phyloP scores from a whole-genome alignment of 2,888 invertebrate species.

The Myopa tessellatipennis region DNA sequence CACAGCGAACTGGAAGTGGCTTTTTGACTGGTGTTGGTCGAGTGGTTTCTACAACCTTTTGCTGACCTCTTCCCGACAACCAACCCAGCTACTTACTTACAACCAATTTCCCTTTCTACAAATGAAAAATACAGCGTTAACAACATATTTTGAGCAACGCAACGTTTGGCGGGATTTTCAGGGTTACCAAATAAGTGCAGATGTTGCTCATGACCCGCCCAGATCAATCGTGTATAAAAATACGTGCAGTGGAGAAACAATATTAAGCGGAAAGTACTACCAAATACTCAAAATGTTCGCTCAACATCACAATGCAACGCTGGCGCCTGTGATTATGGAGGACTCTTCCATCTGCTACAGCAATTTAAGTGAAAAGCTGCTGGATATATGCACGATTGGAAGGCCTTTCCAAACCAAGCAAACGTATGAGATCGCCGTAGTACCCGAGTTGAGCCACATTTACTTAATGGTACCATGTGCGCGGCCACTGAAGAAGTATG shows the following conservation, averaged over 20 bases:
- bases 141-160: conserved; percentile 19
- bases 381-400: conserved; percentile 31
- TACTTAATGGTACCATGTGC: conserved; percentile 45
- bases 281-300: conserved; percentile 22
- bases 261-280: conserved; percentile 14
- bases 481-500: conserved; percentile 46
- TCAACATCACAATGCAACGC: conserved; percentile 28
- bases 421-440: background rate
- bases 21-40: conserved; percentile 34
- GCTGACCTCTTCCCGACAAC: background rate
- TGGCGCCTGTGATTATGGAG: conserved; percentile 16
- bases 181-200: conserved; percentile 22
- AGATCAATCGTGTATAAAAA: conserved; percentile 32
- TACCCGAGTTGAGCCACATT: background rate
- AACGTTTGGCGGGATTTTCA: conserved; percentile 1
- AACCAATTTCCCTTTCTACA: conserved; percentile 6
- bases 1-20: conserved; percentile 6
- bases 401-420: background rate
- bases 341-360: conserved; percentile 27
- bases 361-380: background rate
- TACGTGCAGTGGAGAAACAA: background rate
- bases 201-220: conserved; percentile 34
- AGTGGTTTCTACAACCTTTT: conserved; percentile 34
- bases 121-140: background rate
- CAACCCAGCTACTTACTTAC: conserved; percentile 2